Percentiles rank a stretch among this genome's conserved stretches.
These are phyloP conservation scores for Meliscaeva auricollis DNA, from an alignment of 2,888 invertebrate genomes.

Conservation along the genomic window DNA sequence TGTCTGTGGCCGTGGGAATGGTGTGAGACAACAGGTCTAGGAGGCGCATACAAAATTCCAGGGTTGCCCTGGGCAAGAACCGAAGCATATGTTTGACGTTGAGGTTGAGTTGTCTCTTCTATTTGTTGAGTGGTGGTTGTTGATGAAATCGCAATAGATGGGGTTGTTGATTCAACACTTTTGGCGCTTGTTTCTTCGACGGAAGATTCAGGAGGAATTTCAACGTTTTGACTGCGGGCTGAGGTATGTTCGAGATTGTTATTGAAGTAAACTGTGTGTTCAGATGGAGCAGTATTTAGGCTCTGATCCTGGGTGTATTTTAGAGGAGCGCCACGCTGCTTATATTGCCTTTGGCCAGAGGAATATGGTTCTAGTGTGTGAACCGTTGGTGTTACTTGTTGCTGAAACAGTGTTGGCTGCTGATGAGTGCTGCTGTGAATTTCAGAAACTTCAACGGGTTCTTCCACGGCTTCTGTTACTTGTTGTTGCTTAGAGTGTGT, in stretches of 20 bases:
- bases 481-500: conserved; percentile 12
- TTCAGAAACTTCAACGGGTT: conserved; percentile 35
- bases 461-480: conserved; percentile 7
- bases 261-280: conserved; percentile 80
- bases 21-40: neutral
- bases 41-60: conserved; percentile 56
- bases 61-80: conserved; percentile 49
- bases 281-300: conserved; percentile 80
- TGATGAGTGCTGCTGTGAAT: conserved; percentile 42
- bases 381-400: conserved; percentile 24
- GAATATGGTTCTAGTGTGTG: conserved; percentile 39
- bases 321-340: conserved; percentile 38
- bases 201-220: neutral
- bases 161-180: conserved; percentile 28
- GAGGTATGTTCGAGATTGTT: conserved; percentile 57
- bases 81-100: conserved; percentile 42
- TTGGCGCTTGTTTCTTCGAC: neutral
- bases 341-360: conserved; percentile 76
- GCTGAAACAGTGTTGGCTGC: conserved; percentile 30
- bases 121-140: conserved; percentile 29
- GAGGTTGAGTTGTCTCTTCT: conserved; percentile 2
- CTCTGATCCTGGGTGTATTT: conserved; percentile 80
- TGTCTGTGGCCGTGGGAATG: conserved; percentile 32
- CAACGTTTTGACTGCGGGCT: conserved; percentile 68
- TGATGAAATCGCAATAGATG: conserved; percentile 9